Base-by-base conservation (phyloP, 1,140 invertebrate genomes). In the Caenorhabditis briggsae region DNA sequence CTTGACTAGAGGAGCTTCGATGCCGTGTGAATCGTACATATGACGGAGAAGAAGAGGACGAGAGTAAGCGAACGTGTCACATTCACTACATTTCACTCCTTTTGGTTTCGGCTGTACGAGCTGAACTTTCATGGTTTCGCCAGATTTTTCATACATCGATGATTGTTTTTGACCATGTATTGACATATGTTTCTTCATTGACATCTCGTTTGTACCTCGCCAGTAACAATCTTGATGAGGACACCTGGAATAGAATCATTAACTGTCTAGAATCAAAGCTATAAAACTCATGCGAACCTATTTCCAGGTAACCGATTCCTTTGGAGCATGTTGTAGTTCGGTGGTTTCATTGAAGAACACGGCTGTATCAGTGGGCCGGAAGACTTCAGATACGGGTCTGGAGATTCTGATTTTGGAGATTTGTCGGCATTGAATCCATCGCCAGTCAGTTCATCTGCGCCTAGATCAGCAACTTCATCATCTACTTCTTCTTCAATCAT, bases 71-170 rank as follows among this genome's bases (percentile, higher is more conserved):
- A 82, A 82, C 11, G 85, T 58, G 33, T 83, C 85, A 64, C 85
- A 86, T 53, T 86, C 85, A 55, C 74, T 82, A 50, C 85, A 86
- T 59, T 74, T 70, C 46, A 83, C 82, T 83, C 82, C 82, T 83
- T 61, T 58, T 25, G 61, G 61, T 53, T 74, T 85, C 41, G 55
- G 84, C 11, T 58, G 61, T 1, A 50, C 84, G 14, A 58, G 50
- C 59, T 48, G 65, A 11, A 64, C 58, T 55, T 55, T 55, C 48
- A 65, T 50, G 12, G 61, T 48, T n/a, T 85, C 65, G 2, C 61
- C 33, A 7, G 46, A 11, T 46, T 85, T 85, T 6, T 85, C 84
- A 18, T 50, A 53, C 6, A 85, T 58, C 6, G 78, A 48, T 3
- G 46, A 65, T 11, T 50, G 18, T 64, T 85, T 85, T 43, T 46